Evolutionary conservation across 1,140 invertebrate species (phyloP), one percentile per base, ranked within the genome.

Genomic region (Apis florea): DNA sequence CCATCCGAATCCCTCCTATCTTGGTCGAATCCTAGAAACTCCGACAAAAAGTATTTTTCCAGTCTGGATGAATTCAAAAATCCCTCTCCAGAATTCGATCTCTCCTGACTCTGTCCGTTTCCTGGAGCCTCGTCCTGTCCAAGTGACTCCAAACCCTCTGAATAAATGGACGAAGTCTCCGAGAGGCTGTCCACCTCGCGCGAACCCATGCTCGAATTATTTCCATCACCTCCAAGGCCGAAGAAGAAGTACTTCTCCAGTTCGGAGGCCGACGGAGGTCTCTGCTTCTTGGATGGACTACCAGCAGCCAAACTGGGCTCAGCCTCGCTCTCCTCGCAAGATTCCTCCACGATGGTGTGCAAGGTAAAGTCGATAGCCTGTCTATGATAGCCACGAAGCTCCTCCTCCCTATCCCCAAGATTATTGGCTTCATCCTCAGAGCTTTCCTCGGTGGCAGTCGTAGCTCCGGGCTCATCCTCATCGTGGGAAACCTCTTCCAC

Each of bases 321-420:
- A 66, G 96, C 95, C 92, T 97, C 97, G 91, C 96, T 98, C 91
- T 98, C 98, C 92, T 98, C 98, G 90, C 97, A 98, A 82, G 97
- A 98, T 92, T 98, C 98, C 93, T 99, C 98, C 1, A 98, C 96
- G 85, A 99, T 99, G 0, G 98, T 99, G 87, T 98, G 97, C 70
- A 99, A 93, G 0, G 97, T 98, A 85, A 98, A 98, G 92, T 98
- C 97, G 83, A 98, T 96, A 4, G 96, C 95, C 51, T 96, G 95
- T 24, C 96, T 94, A 89, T 97, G 96, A 88, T 97, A 98, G 6
- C 97, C 97, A 6, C 96, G 93, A 40, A 97, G 94, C 83, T 98
- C 97, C 84, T 97, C 97, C 85, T 97, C 97, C 9, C 96, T 94
- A 88, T 97, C 96, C 15, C 90, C 90, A 47, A 92, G 82, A 53